These are phyloP conservation scores for Leucophenga montana DNA, from an alignment of 2,888 invertebrate genomes.

Conservation along the genomic window DNA sequence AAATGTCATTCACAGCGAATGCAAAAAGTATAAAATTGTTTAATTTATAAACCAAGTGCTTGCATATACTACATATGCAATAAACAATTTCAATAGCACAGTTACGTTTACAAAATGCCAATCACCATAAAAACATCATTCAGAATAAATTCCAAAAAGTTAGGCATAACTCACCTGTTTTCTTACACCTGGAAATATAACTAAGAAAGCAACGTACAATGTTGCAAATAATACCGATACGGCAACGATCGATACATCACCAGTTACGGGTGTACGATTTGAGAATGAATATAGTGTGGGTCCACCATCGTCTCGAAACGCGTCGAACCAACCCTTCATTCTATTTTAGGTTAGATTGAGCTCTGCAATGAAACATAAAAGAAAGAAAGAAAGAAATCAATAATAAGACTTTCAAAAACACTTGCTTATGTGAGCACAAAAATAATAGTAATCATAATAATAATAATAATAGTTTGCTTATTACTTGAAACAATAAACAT, in stretches of 20 bases:
- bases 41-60: no score
- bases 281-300: constrained; percentile 96
- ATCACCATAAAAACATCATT: no score
- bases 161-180: constrained; percentile 82
- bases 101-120: no score
- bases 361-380: constrained; percentile 56
- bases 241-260: constrained; percentile 90
- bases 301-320: constrained; percentile 96
- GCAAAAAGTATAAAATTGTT: no score
- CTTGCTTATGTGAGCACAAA: neutral
- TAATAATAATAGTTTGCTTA: constrained; percentile 21
- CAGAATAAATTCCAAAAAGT: no score
- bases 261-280: constrained; percentile 95
- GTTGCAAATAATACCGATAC: constrained; percentile 91
- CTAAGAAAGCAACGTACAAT: constrained; percentile 93
- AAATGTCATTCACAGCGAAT: no score
- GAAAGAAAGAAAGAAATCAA: constrained; percentile 38
- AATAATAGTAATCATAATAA: constrained; percentile 24
- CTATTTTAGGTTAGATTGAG: constrained; percentile 67
- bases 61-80: no score
- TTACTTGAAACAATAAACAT: constrained; percentile 7
- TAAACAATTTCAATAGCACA: no score
- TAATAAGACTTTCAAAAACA: constrained; percentile 10
- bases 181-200: constrained; percentile 95
- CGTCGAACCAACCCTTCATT: constrained; percentile 98